phyloP scores from a whole-genome alignment of 2,797 vertebrate species.

The Peromyscus eremicus region DNA sequence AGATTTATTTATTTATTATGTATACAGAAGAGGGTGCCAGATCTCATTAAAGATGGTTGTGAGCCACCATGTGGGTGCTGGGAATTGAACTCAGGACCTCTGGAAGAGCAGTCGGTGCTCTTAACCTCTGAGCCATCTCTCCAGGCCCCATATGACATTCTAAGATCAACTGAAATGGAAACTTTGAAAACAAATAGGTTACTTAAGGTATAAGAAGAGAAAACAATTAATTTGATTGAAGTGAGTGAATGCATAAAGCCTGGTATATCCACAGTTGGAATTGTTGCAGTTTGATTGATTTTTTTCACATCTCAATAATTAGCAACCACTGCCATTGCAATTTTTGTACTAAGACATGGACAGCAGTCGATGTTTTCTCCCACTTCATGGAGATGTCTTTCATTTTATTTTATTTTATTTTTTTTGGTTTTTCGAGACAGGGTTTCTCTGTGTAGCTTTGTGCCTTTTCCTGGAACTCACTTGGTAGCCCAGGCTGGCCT shows the following conservation, averaged over 20 bases:
- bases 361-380: not conserved
- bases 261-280: not conserved
- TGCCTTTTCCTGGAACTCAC: no score
- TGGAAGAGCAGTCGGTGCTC: no score
- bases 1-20: no score
- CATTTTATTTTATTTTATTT: no score
- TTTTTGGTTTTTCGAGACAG: no score
- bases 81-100: no score
- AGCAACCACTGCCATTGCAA: not conserved
- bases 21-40: no score
- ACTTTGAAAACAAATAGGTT: not conserved
- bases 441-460: no score
- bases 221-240: not conserved
- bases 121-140: no score
- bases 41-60: no score
- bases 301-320: slow-evolving; percentile 23
- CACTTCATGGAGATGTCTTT: not conserved
- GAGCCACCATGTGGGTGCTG: no score
- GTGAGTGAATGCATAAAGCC: not conserved
- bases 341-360: not conserved
- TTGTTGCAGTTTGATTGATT: not conserved
- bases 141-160: not conserved
- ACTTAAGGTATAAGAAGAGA: not conserved
- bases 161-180: not conserved
- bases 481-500: no score